Evolutionary conservation across 1,140 invertebrate genomes (phyloP).

Genomic region (Stegodyphus mimosarum): DNA sequence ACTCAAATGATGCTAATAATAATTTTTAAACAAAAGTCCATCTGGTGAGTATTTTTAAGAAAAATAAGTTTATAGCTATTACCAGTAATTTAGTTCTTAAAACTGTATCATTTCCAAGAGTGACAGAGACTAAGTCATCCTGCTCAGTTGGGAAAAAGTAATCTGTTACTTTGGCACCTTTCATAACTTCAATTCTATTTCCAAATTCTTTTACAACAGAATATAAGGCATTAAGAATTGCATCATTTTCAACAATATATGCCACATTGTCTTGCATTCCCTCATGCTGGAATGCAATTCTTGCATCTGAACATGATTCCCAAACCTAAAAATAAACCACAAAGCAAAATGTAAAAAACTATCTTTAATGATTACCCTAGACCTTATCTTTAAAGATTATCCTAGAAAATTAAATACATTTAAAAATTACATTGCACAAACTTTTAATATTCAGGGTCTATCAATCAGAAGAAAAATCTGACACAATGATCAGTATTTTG

Average conservation of each 20-base stretch:
- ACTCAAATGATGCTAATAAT: too few species aligned
- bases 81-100: slow-evolving; percentile 71
- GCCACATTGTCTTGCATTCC: slow-evolving; percentile 80
- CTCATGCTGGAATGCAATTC: slow-evolving; percentile 85
- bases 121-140: slow-evolving; percentile 66
- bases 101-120: slow-evolving; percentile 67
- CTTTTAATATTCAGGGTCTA: too few species aligned
- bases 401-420: too few species aligned
- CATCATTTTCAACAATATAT: slow-evolving; percentile 94
- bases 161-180: slow-evolving; percentile 29
- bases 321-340: slow-evolving; percentile 76
- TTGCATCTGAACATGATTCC: slow-evolving; percentile 88
- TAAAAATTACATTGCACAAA: too few species aligned
- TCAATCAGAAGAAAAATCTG: background rate
- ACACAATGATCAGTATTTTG: too few species aligned
- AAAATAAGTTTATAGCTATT: slow-evolving; percentile 43
- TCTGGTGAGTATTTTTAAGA: background rate
- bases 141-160: slow-evolving; percentile 15
- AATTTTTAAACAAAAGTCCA: too few species aligned
- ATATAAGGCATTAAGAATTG: slow-evolving; percentile 77
- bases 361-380: too few species aligned
- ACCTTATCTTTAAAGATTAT: too few species aligned
- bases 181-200: slow-evolving; percentile 67
- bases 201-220: slow-evolving; percentile 72
- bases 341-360: too few species aligned